Evolutionary conservation across 2,113 vertebrate genomes (phyloP), one percentile per base, ranked within the genome.

Genomic region (Stigmatopora argus): DNA sequence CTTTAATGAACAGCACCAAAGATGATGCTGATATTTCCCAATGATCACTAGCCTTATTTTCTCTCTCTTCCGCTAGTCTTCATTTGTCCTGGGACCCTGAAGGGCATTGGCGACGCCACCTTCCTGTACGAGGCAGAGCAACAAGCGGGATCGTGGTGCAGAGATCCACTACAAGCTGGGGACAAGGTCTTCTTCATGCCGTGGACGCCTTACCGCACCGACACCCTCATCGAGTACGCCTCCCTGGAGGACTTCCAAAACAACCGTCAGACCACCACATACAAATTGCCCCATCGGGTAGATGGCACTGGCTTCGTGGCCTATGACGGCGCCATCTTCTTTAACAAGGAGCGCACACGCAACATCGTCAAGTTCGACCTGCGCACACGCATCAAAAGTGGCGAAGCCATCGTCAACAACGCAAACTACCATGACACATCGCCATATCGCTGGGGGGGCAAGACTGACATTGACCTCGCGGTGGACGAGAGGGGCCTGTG

Each of bases 171-270:
- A 61, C 97, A 98, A 86, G 94, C 96, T 23, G 95, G 93, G 67
- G 96, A 98, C 90, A 98, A 98, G 90, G 96, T 99, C 82, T 99
- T 97, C 91, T 98, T 97, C 89, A 97, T 99, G 96, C 96, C 97
- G 14, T 99, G 97, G 97, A 98, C 96, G 35, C 96, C 97, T 0
- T 99, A 99, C 78, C 97, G 97, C 83, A 99, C 97, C 0, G 97
- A 99, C 89, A 98, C 92, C 8, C 91, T 99, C 73, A 94, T 97
- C 62, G 97, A 99, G 78, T 99, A 93, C 4, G 92, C 94, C 78
- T 98, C 97, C 2, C 79, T 98, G 65, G 95, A 95, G 78, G 97
- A 98, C 81, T 95, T 98, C 85, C 93, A 95, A 81, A 95, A 88
- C 0, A 92, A 92, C 18, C 94, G 95, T 64, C 96, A 96, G 85